These are phyloP conservation scores for Candoia aspera DNA, from an alignment of 2,113 vertebrate species.

Conservation along the genomic window DNA sequence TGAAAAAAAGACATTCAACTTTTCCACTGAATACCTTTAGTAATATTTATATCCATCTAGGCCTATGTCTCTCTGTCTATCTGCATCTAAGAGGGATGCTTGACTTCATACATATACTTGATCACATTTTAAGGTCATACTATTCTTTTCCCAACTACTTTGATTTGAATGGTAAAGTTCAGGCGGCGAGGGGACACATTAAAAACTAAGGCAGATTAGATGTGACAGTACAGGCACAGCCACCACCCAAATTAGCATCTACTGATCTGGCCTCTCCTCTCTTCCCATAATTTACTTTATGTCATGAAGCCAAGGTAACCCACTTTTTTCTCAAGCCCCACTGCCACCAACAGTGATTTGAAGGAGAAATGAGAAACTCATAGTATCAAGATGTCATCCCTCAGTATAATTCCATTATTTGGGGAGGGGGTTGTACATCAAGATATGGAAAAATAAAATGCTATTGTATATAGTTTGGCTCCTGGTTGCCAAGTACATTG, in stretches of 20 bases:
- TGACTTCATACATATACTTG: conserved; percentile 46
- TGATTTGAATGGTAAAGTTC: not conserved
- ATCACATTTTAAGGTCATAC: conserved; percentile 56
- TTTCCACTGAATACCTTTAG: conserved; percentile 56
- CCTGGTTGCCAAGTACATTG: not conserved
- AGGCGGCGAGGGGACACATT: not conserved
- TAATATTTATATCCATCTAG: not conserved
- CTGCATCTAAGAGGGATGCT: not conserved
- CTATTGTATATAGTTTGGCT: not conserved
- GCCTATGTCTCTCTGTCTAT: not conserved
- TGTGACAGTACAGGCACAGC: not conserved
- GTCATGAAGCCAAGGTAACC: not conserved
- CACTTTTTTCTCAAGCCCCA: not conserved
- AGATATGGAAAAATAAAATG: not conserved
- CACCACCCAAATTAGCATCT: not conserved
- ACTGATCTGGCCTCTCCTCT: not conserved
- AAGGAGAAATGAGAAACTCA: not conserved
- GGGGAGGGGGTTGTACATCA: not conserved
- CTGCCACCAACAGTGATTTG: not conserved
- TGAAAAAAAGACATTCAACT: conserved; percentile 67
- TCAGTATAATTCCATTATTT: not conserved
- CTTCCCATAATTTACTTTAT: not conserved
- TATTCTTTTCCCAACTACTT: not conserved
- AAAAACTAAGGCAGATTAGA: not conserved
- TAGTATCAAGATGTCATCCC: not conserved